Base-by-base conservation (phyloP, 2,113 vertebrate genomes). In the Polypterus senegalus region DNA sequence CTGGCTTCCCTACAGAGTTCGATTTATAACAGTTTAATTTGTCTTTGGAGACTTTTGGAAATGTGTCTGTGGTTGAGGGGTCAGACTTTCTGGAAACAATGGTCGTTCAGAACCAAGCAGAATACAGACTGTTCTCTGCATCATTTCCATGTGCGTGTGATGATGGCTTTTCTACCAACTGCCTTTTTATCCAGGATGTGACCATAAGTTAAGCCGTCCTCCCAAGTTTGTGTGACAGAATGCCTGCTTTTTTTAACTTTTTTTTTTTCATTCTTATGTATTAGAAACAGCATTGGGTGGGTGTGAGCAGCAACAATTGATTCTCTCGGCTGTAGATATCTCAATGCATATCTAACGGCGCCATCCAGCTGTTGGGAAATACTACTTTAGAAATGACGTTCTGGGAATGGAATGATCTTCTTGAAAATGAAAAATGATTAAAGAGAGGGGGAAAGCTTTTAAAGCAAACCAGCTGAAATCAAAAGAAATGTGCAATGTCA, bases 251-350 rank as follows among this genome's bases (percentile, higher is more conserved):
- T 58, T 47, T 7, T 59, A 43, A 27, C 48, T 53, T 48, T 47
- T 47, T 45, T 61, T 68, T 49, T n/a, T 47, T 52, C 9, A 45
- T 51, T 66, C 46, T 54, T 76, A 68, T 71, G 75, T 63, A 75
- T 77, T 74, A 81, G 83, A 83, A 79, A 74, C 72, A 82, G 79
- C 73, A 73, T 66, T 51, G n/a, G 59, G 63, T 45, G 49, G 49
- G 52, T 58, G 48, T 64, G 63, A 52, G 56, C 49, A 54, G n/a
- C 9, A 54, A 59, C 57, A 52, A 59, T 59, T 53, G 49, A 46
- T 45, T 59, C 63, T 59, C 52, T 10, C 47, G 49, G 48, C 48
- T 46, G 45, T 11, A 47, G 48, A 48, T n/a, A 46, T 9, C 27
- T 27, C 11, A 6, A 52, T 44, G 11, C 52, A 48, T 49, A 46